phyloP scores from a whole-genome alignment of 2,888 invertebrate species.

The Pterostichus madidus region DNA sequence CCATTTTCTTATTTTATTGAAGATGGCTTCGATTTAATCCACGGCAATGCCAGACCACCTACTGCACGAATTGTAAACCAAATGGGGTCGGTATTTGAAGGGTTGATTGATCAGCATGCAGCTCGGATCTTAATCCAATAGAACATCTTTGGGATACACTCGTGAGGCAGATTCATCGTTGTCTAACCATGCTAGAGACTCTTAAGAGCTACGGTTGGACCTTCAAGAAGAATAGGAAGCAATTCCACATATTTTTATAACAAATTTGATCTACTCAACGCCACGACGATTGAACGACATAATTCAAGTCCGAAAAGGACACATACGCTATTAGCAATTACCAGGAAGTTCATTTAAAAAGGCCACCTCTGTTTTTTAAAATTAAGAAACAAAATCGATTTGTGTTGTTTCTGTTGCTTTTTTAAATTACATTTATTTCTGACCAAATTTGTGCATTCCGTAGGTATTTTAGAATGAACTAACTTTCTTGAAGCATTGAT shows the following conservation, averaged over 20 bases:
- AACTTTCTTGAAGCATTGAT: background rate
- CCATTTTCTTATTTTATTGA: too few relatives aligned
- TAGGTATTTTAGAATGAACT: background rate
- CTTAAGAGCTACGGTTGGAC: background rate
- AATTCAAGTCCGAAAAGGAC: too few relatives aligned
- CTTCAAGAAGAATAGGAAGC: background rate
- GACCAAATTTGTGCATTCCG: background rate
- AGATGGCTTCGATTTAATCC: background rate
- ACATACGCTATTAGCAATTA: too few relatives aligned
- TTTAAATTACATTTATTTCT: background rate
- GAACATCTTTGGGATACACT: conserved; percentile 2
- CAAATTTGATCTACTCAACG: background rate
- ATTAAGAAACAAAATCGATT: background rate
- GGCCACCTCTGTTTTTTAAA: background rate
- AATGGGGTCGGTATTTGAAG: too few relatives aligned
- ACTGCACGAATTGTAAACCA: conserved; percentile 6
- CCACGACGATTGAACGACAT: too few relatives aligned
- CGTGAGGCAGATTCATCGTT: background rate
- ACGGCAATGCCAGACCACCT: background rate
- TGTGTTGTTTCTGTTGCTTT: background rate
- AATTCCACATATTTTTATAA: background rate
- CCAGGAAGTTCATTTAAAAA: background rate
- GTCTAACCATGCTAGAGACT: background rate
- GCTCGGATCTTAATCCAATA: background rate
- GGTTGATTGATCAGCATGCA: background rate